Conservation (phyloP, 2,113 vertebrate species). For the Nycticryphes semicollaris region DNA sequence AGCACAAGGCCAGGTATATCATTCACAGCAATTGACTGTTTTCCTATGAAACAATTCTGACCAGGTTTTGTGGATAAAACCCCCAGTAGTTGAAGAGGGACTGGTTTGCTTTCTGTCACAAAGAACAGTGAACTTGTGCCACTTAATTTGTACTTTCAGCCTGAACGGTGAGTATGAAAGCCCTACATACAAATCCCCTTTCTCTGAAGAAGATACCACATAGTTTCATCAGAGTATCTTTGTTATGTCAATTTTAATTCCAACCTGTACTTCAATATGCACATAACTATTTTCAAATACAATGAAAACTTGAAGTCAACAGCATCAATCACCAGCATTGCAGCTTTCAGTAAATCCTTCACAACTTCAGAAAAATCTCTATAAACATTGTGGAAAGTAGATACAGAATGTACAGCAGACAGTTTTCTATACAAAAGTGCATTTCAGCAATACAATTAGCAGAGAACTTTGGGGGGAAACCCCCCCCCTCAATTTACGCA, state of each 20-base stretch:
- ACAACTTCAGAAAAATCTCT: conserved; percentile 69
- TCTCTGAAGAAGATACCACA: conserved; percentile 36
- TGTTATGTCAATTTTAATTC: conserved; percentile 69
- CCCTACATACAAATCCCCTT: background rate
- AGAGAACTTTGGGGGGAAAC: conserved; percentile 28
- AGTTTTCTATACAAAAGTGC: conserved; percentile 77
- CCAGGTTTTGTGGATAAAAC: background rate
- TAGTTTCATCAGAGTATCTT: conserved; percentile 41
- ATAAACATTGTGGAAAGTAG: conserved; percentile 68
- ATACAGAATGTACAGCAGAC: conserved; percentile 77
- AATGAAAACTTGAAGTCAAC: conserved; percentile 60
- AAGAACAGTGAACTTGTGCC: background rate
- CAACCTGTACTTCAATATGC: conserved; percentile 56
- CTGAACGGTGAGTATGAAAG: background rate
- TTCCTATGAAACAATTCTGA: background rate
- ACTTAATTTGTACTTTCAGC: background rate
- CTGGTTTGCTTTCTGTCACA: background rate
- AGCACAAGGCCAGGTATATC: background rate
- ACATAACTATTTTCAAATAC: conserved; percentile 70
- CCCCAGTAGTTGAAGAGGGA: background rate
- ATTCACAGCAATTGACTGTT: background rate
- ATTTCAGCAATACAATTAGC: conserved; percentile 69
- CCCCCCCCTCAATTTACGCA: background rate
- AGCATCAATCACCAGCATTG: conserved; percentile 41
- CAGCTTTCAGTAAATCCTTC: conserved; percentile 58